Conservation (phyloP, 1,140 invertebrate species). For the Pinna nobilis region DNA sequence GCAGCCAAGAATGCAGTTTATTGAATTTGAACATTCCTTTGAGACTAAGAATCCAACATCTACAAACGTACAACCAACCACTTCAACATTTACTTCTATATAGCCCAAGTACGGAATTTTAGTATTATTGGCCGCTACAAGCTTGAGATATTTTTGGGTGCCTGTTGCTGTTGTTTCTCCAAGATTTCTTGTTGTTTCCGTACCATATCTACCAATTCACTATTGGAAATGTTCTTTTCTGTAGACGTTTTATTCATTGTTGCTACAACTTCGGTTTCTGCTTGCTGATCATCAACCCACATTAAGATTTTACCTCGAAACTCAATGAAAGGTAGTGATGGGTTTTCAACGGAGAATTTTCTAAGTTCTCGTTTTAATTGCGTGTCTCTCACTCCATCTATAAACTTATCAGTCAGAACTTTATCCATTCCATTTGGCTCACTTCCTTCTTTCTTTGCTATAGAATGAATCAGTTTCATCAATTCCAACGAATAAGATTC, state of each 20-base stretch:
- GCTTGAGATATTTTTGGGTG: too few relatives aligned
- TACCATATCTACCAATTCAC: constrained; percentile 11
- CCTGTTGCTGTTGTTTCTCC: constrained; percentile 14
- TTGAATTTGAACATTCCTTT: too few relatives aligned
- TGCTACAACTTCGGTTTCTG: too few relatives aligned
- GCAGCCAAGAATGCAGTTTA: too few relatives aligned
- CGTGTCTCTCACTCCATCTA: background rate
- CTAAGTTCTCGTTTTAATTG: background rate
- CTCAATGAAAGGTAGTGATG: background rate
- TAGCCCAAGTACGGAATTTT: too few relatives aligned
- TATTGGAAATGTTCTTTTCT: too few relatives aligned
- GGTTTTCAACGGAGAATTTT: background rate
- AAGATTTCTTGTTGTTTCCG: constrained; percentile 3
- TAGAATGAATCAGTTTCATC: background rate
- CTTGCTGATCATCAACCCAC: background rate
- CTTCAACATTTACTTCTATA: too few relatives aligned
- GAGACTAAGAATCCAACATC: too few relatives aligned
- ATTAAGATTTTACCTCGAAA: background rate
- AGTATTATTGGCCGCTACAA: too few relatives aligned
- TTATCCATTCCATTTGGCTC: background rate
- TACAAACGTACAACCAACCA: too few relatives aligned
- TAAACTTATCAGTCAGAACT: background rate
- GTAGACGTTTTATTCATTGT: too few relatives aligned
- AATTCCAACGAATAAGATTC: background rate
- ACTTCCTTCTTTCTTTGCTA: constrained; percentile 4